Evolutionary conservation across 2,113 vertebrate species (phyloP).

Genomic region (Brachypodius melanocephalos): DNA sequence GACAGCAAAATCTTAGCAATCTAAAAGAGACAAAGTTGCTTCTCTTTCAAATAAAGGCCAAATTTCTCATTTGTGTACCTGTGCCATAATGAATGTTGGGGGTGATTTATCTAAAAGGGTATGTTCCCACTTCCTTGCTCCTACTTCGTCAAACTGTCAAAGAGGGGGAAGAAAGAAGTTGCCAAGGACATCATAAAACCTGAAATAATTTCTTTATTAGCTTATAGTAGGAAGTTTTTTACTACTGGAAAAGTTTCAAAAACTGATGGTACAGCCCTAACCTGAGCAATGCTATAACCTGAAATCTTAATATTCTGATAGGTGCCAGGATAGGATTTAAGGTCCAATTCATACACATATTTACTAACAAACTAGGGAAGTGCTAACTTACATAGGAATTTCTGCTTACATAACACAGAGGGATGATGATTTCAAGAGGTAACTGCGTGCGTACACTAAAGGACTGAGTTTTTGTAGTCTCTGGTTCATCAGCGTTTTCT

Average conservation of each 20-base stretch:
- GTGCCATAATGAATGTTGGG: neutral
- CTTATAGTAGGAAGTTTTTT: neutral
- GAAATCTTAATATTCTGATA: neutral
- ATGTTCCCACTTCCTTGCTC: neutral
- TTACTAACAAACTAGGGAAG: neutral
- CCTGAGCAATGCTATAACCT: neutral
- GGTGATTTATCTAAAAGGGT: neutral
- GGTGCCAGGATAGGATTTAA: neutral
- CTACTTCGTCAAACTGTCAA: neutral
- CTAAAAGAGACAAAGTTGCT: neutral
- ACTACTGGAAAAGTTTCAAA: neutral
- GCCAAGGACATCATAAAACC: neutral
- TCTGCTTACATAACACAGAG: neutral
- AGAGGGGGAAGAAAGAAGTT: neutral
- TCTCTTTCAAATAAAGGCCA: neutral
- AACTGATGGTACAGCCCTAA: neutral
- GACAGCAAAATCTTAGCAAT: neutral
- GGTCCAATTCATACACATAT: neutral
- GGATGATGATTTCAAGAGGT: neutral
- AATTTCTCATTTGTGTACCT: neutral
- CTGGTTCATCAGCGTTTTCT: neutral
- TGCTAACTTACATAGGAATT: neutral
- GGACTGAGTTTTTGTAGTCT: neutral
- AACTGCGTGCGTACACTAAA: neutral
- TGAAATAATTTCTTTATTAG: neutral